Evolutionary conservation across 2,888 invertebrate genomes (phyloP), one percentile per base, ranked within the genome.

Genomic region (Xiphydria camelus): DNA sequence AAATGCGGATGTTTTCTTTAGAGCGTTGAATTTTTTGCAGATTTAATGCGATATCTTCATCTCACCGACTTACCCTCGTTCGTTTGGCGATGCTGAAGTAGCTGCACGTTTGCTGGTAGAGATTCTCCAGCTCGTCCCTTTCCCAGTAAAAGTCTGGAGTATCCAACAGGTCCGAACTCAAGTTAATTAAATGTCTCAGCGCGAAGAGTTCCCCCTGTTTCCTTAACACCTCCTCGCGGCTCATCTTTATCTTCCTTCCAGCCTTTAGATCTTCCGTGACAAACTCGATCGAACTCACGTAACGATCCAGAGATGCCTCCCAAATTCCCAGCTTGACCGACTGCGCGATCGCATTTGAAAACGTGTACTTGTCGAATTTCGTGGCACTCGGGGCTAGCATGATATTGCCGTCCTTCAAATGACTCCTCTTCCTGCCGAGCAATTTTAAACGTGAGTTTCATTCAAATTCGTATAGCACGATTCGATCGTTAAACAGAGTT

Each of bases 61-160:
- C 34, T 19, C 5, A 17, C 20, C 12, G 5, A 51, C 68, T 74
- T 66, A 91, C 91, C 79, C 83, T 87, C 5, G 94, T 94, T 51
- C 97, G 80, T 59, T 91, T 83, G 0, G 85, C 78, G 49, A 96
- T 91, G 53, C 86, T 88, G 64, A 96, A 91, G 77, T 96, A 92
- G 2, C 83, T 82, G 51, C 88, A 89, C 0, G 89, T 89, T 66
- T 87, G 85, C 46, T 86, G 82, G 76, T 95, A 98, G 4, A 97
- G 79, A 1, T 78, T 78, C 77, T 97, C 97, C 20, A 97, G 78
- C 41, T 89, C 83, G 61, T 95, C 94, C 41, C 94, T 84, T 66
- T 98, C 97, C 98, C 98, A 98, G 77, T 98, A 98, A 77, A 96
- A 95, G 78, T 98, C 98, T 0, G 97, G 96, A 0, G 93, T 93